Conservation (phyloP, 1,140 invertebrate species). For the Drosophila oshimai region DNA sequence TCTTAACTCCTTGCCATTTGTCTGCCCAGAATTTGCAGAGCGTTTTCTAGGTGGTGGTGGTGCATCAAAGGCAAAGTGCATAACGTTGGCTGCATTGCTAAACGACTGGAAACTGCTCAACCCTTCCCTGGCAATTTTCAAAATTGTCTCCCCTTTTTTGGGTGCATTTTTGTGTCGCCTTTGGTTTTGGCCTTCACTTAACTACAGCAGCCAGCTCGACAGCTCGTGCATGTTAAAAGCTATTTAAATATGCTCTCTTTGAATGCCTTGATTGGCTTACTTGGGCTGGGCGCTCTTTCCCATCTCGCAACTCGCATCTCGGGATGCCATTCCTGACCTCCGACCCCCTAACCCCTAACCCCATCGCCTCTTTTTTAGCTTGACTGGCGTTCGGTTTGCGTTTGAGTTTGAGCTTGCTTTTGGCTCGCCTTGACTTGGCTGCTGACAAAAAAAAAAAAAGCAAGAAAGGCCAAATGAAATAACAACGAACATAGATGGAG, state of each 20-base stretch:
- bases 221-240: slow-evolving; percentile 79
- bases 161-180: slow-evolving; percentile 74
- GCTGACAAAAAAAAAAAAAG: slow-evolving; percentile 44
- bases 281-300: no score
- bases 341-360: background rate
- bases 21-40: slow-evolving; percentile 26
- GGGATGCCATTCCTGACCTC: slow-evolving; percentile 41
- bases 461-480: slow-evolving; percentile 38
- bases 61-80: slow-evolving; percentile 59
- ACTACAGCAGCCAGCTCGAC: slow-evolving; percentile 69
- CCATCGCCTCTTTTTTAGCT: background rate
- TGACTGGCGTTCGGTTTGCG: slow-evolving; percentile 14
- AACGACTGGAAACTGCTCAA: slow-evolving; percentile 58
- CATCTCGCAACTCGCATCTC: slow-evolving; percentile 19
- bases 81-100: slow-evolving; percentile 67
- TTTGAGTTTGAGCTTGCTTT: slow-evolving; percentile 30
- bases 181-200: slow-evolving; percentile 75
- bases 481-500: slow-evolving; percentile 37
- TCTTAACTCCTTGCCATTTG: background rate
- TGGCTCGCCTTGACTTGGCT: slow-evolving; percentile 32
- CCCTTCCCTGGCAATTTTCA: slow-evolving; percentile 40
- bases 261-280: slow-evolving; percentile 77
- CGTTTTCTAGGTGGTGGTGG: slow-evolving; percentile 22
- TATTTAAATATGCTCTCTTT: slow-evolving; percentile 81
- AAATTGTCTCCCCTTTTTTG: slow-evolving; percentile 53